These are phyloP conservation scores for Nasonia giraulti DNA, from an alignment of 1,140 invertebrate genomes.

Conservation along the genomic window DNA sequence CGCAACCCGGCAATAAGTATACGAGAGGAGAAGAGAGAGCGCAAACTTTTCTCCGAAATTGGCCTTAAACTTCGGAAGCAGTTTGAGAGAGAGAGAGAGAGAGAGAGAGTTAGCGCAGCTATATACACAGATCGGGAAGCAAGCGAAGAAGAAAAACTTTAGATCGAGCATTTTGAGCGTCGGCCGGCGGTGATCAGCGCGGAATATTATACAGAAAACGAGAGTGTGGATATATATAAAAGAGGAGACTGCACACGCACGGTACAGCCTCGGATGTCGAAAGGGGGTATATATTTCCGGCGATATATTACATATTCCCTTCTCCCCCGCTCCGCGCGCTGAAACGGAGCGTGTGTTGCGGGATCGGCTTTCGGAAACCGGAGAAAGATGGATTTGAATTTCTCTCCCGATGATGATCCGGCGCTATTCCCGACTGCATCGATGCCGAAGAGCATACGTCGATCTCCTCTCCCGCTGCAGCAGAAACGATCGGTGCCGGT, in stretches of 20 bases:
- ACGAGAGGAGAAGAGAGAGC: background rate
- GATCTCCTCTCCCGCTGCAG: too few species aligned
- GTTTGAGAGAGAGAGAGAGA: background rate
- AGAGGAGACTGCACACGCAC: background rate
- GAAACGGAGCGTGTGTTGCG: background rate
- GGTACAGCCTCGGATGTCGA: background rate
- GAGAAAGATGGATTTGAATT: conserved; percentile 42
- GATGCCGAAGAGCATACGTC: too few species aligned
- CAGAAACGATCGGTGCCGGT: background rate
- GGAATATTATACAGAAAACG: conserved; percentile 18
- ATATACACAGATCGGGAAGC: too few species aligned
- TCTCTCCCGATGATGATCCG: background rate
- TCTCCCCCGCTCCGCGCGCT: background rate
- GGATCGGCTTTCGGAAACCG: conserved; percentile 25
- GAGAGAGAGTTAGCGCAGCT: background rate
- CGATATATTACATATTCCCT: conserved; percentile 24
- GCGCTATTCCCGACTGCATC: background rate
- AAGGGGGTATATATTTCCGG: conserved; percentile 22
- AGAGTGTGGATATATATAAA: background rate
- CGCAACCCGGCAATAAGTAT: background rate
- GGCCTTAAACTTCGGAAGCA: conserved; percentile 39
- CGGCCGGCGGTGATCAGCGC: background rate
- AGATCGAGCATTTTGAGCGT: conserved; percentile 24
- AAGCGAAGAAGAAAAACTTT: conserved; percentile 28
- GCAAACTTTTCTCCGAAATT: conserved; percentile 42